These are phyloP conservation scores for Grus americana DNA, from an alignment of 2,113 vertebrate genomes.

Conservation along the genomic window DNA sequence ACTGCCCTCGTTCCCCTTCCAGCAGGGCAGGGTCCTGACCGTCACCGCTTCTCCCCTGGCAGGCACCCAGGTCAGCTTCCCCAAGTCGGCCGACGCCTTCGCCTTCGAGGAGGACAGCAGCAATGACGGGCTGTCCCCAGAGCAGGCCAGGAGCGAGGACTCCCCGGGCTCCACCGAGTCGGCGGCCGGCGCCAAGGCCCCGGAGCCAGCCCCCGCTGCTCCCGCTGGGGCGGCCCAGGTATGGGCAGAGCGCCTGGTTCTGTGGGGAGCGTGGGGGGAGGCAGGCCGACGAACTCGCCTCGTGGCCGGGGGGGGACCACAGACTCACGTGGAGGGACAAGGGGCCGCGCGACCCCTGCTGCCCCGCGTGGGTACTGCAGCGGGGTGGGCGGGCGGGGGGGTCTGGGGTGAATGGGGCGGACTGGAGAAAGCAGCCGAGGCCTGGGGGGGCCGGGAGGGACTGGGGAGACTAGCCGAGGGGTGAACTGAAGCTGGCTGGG, in stretches of 20 bases:
- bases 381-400: too few relatives aligned
- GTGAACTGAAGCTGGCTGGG: too few relatives aligned
- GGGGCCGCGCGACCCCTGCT: background rate
- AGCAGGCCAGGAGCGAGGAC: constrained; percentile 85
- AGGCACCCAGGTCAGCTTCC: constrained; percentile 86
- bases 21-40: background rate
- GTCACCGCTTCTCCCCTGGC: background rate
- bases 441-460: background rate
- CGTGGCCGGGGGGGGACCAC: background rate
- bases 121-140: constrained; percentile 90
- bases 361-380: background rate
- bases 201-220: constrained; percentile 68
- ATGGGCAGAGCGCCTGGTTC: background rate
- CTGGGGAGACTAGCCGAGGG: too few relatives aligned
- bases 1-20: background rate
- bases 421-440: too few relatives aligned
- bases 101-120: constrained; percentile 97
- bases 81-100: constrained; percentile 87
- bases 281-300: background rate
- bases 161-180: constrained; percentile 81
- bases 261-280: too few relatives aligned
- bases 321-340: too few relatives aligned
- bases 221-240: constrained; percentile 79
- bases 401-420: too few relatives aligned
- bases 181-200: constrained; percentile 72